Conservation (phyloP, 2,113 vertebrate species). For the Gymnorhina tibicen region DNA sequence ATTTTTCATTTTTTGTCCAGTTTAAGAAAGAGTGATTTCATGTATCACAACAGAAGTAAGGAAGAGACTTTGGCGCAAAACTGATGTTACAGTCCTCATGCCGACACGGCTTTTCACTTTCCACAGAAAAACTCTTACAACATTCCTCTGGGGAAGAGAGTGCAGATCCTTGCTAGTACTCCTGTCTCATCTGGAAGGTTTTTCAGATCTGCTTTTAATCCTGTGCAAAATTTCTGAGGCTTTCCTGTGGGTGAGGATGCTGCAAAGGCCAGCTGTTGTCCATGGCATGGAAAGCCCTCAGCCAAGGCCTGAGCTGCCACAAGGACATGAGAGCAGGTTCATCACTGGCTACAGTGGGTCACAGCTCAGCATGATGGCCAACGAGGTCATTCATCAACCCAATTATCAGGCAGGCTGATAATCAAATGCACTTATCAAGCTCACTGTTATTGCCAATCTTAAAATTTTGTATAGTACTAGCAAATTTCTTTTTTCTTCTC, state of each 20-base stretch:
- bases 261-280: neutral
- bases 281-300: fast-evolving
- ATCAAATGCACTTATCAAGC: neutral
- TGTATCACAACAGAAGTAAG: neutral
- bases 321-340: neutral
- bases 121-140: neutral
- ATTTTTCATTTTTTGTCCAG: neutral
- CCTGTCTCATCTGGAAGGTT: neutral
- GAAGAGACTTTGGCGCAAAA: neutral
- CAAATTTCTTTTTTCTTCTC: neutral
- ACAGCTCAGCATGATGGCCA: neutral
- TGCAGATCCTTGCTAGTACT: fast-evolving
- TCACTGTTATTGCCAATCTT: neutral
- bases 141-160: neutral
- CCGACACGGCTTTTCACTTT: neutral
- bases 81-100: neutral
- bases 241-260: neutral
- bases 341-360: no score
- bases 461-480: neutral
- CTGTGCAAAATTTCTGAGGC: neutral
- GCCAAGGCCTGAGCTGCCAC: fast-evolving
- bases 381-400: fast-evolving
- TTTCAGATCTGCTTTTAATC: neutral
- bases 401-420: neutral
- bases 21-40: neutral